Evolutionary conservation across 2,113 vertebrate species (phyloP).

Genomic region (Poecilia latipinna): DNA sequence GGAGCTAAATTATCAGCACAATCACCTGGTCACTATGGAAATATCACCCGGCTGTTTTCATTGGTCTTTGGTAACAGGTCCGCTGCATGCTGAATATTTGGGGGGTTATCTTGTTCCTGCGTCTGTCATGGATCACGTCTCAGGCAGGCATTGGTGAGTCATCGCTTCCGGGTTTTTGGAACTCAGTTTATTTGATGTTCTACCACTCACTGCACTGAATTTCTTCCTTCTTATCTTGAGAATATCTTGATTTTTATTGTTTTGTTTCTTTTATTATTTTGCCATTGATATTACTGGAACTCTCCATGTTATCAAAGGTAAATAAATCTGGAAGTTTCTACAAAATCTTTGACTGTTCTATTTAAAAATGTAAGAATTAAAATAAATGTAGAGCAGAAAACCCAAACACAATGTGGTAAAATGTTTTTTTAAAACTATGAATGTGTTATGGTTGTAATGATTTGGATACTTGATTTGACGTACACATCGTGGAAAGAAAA

Average conservation of each 20-base stretch:
- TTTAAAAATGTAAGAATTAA: too few species aligned
- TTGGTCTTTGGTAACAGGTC: slow-evolving; percentile 55
- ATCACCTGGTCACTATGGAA: not conserved
- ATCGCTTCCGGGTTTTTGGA: not conserved
- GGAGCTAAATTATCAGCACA: too few species aligned
- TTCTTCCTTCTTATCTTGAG: not conserved
- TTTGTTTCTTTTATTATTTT: not conserved
- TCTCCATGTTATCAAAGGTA: not conserved
- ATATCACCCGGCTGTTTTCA: not conserved
- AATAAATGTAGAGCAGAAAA: not conserved
- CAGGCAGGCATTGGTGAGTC: slow-evolving; percentile 78
- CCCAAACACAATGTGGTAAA: not conserved
- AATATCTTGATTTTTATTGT: not conserved
- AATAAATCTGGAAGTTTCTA: not conserved
- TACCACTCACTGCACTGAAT: not conserved
- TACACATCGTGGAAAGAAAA: not conserved
- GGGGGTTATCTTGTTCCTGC: slow-evolving; percentile 80
- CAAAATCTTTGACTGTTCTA: too few species aligned
- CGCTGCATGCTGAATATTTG: slow-evolving; percentile 82
- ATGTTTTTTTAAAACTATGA: not conserved
- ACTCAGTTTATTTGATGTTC: not conserved
- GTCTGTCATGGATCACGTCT: slow-evolving; percentile 79
- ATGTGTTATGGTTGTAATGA: not conserved
- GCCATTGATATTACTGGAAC: not conserved
- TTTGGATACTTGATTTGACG: not conserved